Evolutionary conservation across 2,113 vertebrate genomes (phyloP), one percentile per base, ranked within the genome.

Genomic region (Xerus inauris): DNA sequence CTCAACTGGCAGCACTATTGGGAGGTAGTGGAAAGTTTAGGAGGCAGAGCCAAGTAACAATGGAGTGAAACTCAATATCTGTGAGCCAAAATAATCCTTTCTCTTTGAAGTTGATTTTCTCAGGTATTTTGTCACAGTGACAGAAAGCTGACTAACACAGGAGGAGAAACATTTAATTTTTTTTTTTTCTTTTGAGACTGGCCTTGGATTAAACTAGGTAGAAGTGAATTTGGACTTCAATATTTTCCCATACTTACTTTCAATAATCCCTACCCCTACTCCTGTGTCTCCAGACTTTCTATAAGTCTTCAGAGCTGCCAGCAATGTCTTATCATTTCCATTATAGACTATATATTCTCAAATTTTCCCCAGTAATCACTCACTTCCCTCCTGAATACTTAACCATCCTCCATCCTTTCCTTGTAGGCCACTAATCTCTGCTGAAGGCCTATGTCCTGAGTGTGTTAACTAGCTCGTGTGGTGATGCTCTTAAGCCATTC

Each of bases 371-470:
- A 17, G 7, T 30, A 8, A 16, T 38, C 0, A 13, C 22, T 38
- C 0, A 13, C 22, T 2, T 0, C 32, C 8, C 7, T 64, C 12
- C 32, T 59, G 17, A 62, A 47, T 71, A 32, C 17, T 38, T 24
- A 4, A 17, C 3, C 12, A 3, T 51, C 42, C 30, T 16, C 5
- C 17, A 22, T 40, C 12, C 4, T 88, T 30, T 64, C 8, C 8
- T 82, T 28, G 54, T 42, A 24, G 54, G 13, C 9, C 0, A 2
- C 22, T 30, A 6, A 3, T 77, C 3, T 76, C 26, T 45, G 7
- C n/a, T 2, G 6, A 22, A 75, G 26, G 6, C 49, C 49, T 40
- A 2, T 28, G 45, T 16, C 19, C 67, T 1, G 0, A 1, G 0
- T 35, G 2, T 71, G 19, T 40, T 64, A 7, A 7, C 24, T 6